phyloP scores from a whole-genome alignment of 2,113 vertebrate species.

The Isichthys henryi region DNA sequence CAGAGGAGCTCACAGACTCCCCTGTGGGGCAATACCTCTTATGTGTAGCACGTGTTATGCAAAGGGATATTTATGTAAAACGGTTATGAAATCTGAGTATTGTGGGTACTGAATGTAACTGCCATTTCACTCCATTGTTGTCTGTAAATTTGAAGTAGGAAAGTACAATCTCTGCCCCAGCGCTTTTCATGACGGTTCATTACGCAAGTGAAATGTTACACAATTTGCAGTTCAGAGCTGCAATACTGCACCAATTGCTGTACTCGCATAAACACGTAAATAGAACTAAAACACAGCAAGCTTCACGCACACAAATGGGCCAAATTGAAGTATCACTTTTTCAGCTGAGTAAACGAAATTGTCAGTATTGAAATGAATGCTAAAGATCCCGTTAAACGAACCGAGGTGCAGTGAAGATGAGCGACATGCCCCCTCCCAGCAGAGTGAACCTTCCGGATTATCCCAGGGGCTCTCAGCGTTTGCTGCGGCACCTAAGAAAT shows the following conservation, averaged over 20 bases:
- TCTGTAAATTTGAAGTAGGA: neutral
- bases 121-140: neutral
- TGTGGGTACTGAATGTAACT: neutral
- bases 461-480: neutral
- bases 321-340: neutral
- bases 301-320: neutral
- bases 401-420: neutral
- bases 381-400: neutral
- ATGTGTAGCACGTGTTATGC: neutral
- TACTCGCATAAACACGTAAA: neutral
- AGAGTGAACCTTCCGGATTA: neutral
- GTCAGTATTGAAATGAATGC: neutral
- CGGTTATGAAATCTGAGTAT: neutral
- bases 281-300: neutral
- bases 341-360: neutral
- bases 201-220: neutral
- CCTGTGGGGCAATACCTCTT: neutral
- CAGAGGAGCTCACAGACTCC: neutral
- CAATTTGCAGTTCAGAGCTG: slow-evolving; percentile 2
- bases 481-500: neutral
- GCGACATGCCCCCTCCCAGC: neutral
- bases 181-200: neutral
- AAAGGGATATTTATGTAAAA: neutral
- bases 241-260: neutral
- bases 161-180: slow-evolving; percentile 6